Conservation (phyloP, 1,140 invertebrate species). For the Leucophenga varia region DNA sequence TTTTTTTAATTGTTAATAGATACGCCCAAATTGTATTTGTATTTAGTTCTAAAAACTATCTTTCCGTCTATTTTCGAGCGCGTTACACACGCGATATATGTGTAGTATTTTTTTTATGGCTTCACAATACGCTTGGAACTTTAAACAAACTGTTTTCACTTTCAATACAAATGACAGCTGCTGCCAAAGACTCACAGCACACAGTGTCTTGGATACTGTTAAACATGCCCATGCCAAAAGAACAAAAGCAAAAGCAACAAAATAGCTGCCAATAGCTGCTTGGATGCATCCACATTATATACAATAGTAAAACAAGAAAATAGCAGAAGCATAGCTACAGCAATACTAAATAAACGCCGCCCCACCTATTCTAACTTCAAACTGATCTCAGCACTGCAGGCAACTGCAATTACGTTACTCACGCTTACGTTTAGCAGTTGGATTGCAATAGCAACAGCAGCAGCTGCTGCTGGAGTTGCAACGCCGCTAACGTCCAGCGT, state of each 20-base stretch:
- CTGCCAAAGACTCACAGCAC: slow-evolving; percentile 22
- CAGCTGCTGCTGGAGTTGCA: slow-evolving; percentile 7
- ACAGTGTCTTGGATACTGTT: too few relatives aligned
- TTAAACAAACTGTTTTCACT: slow-evolving; percentile 1
- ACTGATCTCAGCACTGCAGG: slow-evolving; percentile 34
- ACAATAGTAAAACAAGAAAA: too few relatives aligned
- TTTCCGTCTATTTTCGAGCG: too few relatives aligned
- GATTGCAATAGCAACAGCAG: slow-evolving; percentile 31
- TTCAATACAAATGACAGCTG: slow-evolving; percentile 11
- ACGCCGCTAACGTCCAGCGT: slow-evolving; percentile 6
- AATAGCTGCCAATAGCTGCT: not conserved
- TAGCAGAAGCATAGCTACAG: too few relatives aligned
- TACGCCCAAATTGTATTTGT: not conserved
- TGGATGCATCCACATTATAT: not conserved
- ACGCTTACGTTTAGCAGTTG: slow-evolving; percentile 39
- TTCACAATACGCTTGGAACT: slow-evolving; percentile 4
- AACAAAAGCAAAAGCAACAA: slow-evolving; percentile 11
- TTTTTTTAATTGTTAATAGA: too few relatives aligned
- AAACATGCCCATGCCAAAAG: slow-evolving; percentile 12
- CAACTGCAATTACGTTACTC: slow-evolving; percentile 33
- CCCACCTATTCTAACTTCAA: slow-evolving; percentile 8
- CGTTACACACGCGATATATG: slow-evolving; percentile 24
- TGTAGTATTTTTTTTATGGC: slow-evolving; percentile 4
- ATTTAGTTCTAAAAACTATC: too few relatives aligned
- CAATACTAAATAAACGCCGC: too few relatives aligned